Base-by-base conservation (phyloP, 2,888 invertebrate genomes). In the Oegoconia quadripuncta region DNA sequence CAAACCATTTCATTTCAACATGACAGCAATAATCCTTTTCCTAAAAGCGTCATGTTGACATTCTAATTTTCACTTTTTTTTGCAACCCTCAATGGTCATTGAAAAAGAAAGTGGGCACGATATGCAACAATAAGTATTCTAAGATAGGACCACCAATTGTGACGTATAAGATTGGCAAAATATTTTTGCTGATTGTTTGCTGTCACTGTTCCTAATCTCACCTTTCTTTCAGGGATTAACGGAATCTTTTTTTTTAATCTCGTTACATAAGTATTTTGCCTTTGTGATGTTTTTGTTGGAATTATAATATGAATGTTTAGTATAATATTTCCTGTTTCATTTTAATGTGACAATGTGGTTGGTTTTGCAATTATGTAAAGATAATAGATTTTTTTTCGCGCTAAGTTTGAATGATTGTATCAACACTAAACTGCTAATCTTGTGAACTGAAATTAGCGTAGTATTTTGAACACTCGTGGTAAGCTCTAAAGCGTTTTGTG, bases 151-250 rank as follows among this genome's bases (percentile, higher is more conserved):
- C 84, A 79, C 81, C 82, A 75, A 55, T 76, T 70, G 77, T 74
- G 80, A 72, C 72, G n/a, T n/a, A 67, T 40, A 58, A 67, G 74
- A 72, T 84, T 79, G 74, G 65, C 86, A 81, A 83, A 86, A 86
- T 84, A 86, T 87, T 84, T 12, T 74, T 67, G 70, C 55, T 50
- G 59, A 63, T 60, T 59, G 53, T 72, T 75, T 76, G 70, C 73
- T 71, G 69, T 59, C 55, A 56, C 22, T 35, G 13, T n/a, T n/a
- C n/a, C n/a, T 36, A 23, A 28, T 26, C 34, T 31, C 31, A 25
- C 37, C 47, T 60, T 57, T 67, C 58, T 69, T 64, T 52, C 51
- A 41, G 34, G 60, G 76, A 77, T 78, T 76, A 75, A 38, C 40
- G 40, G 31, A 41, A 46, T 51, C 20, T 28, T 11, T 30, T 55